phyloP scores from a whole-genome alignment of 2,113 vertebrate species.

The Poicephalus gulielmi region DNA sequence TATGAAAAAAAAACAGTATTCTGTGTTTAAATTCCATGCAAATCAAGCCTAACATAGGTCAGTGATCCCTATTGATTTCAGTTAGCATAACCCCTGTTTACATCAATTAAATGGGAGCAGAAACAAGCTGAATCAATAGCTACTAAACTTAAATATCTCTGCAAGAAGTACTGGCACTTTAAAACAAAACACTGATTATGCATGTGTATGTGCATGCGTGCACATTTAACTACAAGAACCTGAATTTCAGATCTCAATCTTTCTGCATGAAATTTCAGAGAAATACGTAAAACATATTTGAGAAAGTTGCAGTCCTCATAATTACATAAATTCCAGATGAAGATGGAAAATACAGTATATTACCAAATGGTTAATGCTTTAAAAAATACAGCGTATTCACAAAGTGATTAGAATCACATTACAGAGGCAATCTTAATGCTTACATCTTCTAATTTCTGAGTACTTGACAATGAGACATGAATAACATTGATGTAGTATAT shows the following conservation, averaged over 20 bases:
- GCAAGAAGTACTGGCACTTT: background rate
- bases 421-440: background rate
- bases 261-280: background rate
- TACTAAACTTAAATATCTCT: slow-evolving; percentile 54
- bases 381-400: background rate
- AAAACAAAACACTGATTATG: background rate
- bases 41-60: slow-evolving; percentile 10
- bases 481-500: background rate
- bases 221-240: background rate
- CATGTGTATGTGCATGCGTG: accelerated
- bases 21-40: background rate
- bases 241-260: background rate
- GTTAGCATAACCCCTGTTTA: background rate
- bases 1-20: background rate
- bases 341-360: background rate
- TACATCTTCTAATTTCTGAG: background rate
- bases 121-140: slow-evolving; percentile 30
- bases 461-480: background rate
- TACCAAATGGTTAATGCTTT: background rate
- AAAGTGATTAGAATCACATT: background rate
- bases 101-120: background rate
- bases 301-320: background rate
- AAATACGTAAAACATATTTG: background rate
- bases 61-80: slow-evolving; percentile 40
- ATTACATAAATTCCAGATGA: background rate